A percentile compares a stretch with the other conserved stretches of the same genome.
Evolutionary conservation across 2,888 invertebrate species (phyloP).

Genomic region (Clostera curtula): DNA sequence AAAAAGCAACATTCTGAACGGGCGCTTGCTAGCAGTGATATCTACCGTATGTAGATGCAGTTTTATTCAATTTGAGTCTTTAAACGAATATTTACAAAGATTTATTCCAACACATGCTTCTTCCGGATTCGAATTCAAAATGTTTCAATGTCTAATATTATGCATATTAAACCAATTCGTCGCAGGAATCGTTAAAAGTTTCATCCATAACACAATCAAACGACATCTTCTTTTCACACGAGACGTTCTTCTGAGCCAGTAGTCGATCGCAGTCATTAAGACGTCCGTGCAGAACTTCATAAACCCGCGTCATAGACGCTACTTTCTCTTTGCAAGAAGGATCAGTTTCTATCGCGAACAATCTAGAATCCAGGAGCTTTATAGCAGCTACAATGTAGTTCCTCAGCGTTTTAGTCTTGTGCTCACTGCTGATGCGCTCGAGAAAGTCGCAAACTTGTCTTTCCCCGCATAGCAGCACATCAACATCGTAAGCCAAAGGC

Average conservation of each 20-base stretch:
- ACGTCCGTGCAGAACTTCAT: conserved; percentile 59
- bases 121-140: no score
- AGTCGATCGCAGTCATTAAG: conserved; percentile 61
- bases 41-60: no score
- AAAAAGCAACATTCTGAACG: no score
- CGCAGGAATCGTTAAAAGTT: conserved; percentile 54
- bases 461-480: conserved; percentile 63
- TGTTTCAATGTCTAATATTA: no score
- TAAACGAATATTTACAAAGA: no score
- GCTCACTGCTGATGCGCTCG: conserved; percentile 62
- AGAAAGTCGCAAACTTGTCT: conserved; percentile 65
- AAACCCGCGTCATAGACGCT: conserved; percentile 65
- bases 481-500: conserved; percentile 67
- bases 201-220: conserved; percentile 56
- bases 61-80: no score
- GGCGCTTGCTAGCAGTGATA: no score
- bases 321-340: conserved; percentile 69
- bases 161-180: conserved; percentile 42
- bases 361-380: conserved; percentile 62
- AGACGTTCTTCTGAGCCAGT: conserved; percentile 49
- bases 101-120: no score
- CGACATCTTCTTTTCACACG: conserved; percentile 35
- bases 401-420: conserved; percentile 65
- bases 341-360: conserved; percentile 69
- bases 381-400: conserved; percentile 70